Evolutionary conservation across 2,113 vertebrate genomes (phyloP).

Genomic region (Haliaeetus leucogaster): DNA sequence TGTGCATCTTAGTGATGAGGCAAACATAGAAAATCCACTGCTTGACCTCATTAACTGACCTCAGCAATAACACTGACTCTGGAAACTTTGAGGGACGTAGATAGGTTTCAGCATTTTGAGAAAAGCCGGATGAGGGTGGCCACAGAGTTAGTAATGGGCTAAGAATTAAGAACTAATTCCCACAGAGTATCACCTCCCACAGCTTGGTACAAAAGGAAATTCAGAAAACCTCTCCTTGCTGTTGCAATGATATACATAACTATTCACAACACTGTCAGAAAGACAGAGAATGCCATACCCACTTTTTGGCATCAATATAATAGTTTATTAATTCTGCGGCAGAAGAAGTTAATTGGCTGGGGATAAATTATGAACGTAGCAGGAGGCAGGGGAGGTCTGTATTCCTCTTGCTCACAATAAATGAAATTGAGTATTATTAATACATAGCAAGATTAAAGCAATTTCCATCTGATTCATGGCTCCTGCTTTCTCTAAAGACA

Average conservation of each 20-base stretch:
- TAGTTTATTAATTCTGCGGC: constrained; percentile 8
- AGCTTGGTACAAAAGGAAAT: background rate
- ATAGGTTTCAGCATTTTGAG: background rate
- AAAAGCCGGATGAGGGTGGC: background rate
- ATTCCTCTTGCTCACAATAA: background rate
- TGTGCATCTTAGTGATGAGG: background rate
- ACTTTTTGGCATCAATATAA: constrained; percentile 5
- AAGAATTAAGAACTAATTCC: background rate
- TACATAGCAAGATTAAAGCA: background rate
- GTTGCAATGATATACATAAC: background rate
- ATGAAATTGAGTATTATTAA: constrained; percentile 18
- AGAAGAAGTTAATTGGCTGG: constrained; percentile 39
- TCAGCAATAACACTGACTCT: background rate
- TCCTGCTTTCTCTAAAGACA: background rate
- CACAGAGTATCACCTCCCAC: background rate
- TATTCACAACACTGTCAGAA: background rate
- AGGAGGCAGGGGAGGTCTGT: background rate
- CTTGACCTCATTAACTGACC: background rate
- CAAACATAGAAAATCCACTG: background rate
- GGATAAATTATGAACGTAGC: constrained; percentile 8
- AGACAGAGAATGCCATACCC: background rate
- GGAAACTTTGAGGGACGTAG: background rate
- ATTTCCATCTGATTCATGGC: background rate
- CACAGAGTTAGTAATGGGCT: background rate
- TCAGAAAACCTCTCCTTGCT: background rate